phyloP scores from a whole-genome alignment of 1,140 invertebrate species.

The Pentalonia nigronervosa region DNA sequence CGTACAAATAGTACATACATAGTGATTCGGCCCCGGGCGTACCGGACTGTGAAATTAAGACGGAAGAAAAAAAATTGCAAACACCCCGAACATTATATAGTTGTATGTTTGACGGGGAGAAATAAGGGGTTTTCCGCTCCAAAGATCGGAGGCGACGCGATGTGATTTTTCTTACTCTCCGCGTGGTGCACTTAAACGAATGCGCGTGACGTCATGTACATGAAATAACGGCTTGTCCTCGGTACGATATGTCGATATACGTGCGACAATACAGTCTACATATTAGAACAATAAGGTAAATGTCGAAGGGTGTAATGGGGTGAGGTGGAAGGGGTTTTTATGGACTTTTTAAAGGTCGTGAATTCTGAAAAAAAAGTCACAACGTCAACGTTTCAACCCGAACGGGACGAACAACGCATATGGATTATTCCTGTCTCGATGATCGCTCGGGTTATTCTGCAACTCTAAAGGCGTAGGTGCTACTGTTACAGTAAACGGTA shows the following conservation, averaged over 20 bases:
- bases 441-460: not conserved
- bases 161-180: not conserved
- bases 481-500: not conserved
- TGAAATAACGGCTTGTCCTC: not conserved
- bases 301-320: not conserved
- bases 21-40: conserved; percentile 2
- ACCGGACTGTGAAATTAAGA: conserved; percentile 48
- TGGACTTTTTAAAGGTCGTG: not conserved
- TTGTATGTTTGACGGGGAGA: not conserved
- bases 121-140: not conserved
- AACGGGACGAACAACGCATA: not conserved
- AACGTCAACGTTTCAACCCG: not conserved
- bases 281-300: not conserved
- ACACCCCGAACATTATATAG: not conserved
- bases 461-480: not conserved
- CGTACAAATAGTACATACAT: not conserved
- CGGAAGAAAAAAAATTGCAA: conserved; percentile 5
- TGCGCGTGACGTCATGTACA: not conserved
- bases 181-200: not conserved
- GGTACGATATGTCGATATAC: not conserved
- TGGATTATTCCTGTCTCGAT: not conserved
- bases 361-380: not conserved
- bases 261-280: not conserved
- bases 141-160: not conserved
- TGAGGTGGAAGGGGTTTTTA: not conserved